Evolutionary conservation across 2,797 vertebrate genomes (phyloP), one percentile per base, ranked within the genome.

Genomic region (Sebastolobus altivelis): DNA sequence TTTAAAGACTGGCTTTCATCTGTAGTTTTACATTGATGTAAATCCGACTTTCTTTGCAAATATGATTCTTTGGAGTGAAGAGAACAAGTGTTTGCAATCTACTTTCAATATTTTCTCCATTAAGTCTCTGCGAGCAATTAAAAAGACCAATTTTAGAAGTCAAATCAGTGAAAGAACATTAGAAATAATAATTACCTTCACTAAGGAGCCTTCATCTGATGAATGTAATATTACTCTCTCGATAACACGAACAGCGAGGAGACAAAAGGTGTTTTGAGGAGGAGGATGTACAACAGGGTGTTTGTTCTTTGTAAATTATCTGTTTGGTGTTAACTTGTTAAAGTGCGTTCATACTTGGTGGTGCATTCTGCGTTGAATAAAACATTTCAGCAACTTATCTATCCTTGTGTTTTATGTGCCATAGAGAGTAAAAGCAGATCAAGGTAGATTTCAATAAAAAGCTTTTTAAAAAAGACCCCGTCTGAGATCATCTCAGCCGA

Each of bases 281-380:
- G 37, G 63, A 61, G 27, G 58, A n/a, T 59, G 59, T 69, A 37
- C 18, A 66, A 55, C 78, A 77, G 58, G 62, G 59, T 77, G 52
- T 80, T 81, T 84, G 14, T 49, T 82, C 22, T 80, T 83, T 81
- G 72, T 75, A 25, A 71, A 75, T 62, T 3, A 70, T 69, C 77
- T 37, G 6, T 63, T 79, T 79, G 68, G 12, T 73, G 59, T 80
- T 38, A 59, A 75, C 55, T 59, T 79, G 54, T 81, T 73, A 35
- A 1, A 27, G 16, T 69, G 72, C 79, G 60, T 79, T 84, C 14
- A 49, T 88, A 80, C 35, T 55, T 55, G 29, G 55, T 84, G 58
- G 55, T 74, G 75, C 14, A 49, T 52, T 59, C 59, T 82, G 65
- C 20, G 43, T 76, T 88, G 6, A 92, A 93, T 92, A 89, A 93